Evolutionary conservation across 2,113 vertebrate species (phyloP), one percentile per base, ranked within the genome.

Genomic region (Cynoglossus semilaevis): DNA sequence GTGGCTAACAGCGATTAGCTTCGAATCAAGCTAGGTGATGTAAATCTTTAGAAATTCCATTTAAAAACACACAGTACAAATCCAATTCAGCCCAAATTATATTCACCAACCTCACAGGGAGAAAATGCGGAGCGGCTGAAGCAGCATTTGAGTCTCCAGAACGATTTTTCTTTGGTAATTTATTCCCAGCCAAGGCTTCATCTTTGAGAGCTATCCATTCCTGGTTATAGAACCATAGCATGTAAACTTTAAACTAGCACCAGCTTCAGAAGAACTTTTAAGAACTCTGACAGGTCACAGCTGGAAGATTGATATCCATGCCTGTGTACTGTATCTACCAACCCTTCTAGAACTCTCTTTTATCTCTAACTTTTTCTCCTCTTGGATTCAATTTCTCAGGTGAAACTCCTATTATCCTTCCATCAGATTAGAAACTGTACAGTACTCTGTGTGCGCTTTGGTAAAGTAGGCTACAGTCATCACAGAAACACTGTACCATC

Each of bases 151-250:
- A n/a, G n/a, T n/a, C n/a, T n/a, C n/a, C n/a, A n/a, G n/a, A n/a
- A n/a, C n/a, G 16, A 40, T 55, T 52, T 53, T 41, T 66, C 58
- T 17, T 29, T n/a, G n/a, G 62, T 50, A 1, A 59, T 15, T 11
- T 35, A 51, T 37, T 64, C 57, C 72, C 81, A 74, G 67, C 3
- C 1, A 36, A 71, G 72, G 58, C 51, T 76, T 83, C 75, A 76
- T 85, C 74, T 83, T 84, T 85, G 83, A 88, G 73, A 79, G 52
- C 83, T 80, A 10, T 34, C 16, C 8, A 38, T 52, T n/a, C 70
- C 58, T 40, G 44, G 70, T 59, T 57, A 50, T 57, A 46, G 58
- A 12, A 71, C 70, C 44, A 70, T 47, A 80, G 75, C 67, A 56
- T 49, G 64, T 50, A 84, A 77, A 69, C 87, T 88, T 80, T 85